phyloP scores from a whole-genome alignment of 2,797 vertebrate genomes.

The Sitta carolinensis region DNA sequence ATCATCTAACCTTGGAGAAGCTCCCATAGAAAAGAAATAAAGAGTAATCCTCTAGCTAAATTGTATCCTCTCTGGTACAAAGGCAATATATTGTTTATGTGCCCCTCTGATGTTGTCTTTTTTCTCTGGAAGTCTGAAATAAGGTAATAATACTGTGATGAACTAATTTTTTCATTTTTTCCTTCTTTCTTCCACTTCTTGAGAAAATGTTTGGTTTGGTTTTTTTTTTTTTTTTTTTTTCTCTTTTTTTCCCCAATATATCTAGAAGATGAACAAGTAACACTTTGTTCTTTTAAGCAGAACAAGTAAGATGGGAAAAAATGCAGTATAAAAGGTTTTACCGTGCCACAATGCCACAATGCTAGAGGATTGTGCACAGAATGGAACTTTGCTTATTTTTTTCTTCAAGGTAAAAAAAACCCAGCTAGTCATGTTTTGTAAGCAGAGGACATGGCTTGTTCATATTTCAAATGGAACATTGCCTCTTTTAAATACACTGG shows the following conservation, averaged over 20 bases:
- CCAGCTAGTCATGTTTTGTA: background rate
- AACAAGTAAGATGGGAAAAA: background rate
- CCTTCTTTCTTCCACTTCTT: background rate
- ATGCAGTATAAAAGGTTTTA: background rate
- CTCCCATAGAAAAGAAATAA: background rate
- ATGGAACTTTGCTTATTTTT: background rate
- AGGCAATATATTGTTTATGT: background rate
- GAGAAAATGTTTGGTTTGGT: background rate
- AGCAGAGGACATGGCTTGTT: background rate
- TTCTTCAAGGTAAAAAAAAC: background rate
- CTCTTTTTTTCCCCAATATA: rapidly evolving
- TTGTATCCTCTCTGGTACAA: background rate
- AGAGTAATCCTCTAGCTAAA: background rate
- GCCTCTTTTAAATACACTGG: background rate
- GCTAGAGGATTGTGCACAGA: background rate
- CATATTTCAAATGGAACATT: background rate
- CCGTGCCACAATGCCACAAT: too few relatives aligned
- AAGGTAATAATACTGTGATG: rapidly evolving
- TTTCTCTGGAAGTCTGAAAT: background rate
- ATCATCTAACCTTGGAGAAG: background rate
- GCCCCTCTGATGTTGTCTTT: background rate
- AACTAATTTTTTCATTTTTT: background rate
- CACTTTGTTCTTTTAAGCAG: background rate
- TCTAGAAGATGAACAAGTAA: background rate
- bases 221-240: rapidly evolving